These are phyloP conservation scores for Plestiodon gilberti DNA, from an alignment of 2,113 vertebrate species.

Conservation along the genomic window DNA sequence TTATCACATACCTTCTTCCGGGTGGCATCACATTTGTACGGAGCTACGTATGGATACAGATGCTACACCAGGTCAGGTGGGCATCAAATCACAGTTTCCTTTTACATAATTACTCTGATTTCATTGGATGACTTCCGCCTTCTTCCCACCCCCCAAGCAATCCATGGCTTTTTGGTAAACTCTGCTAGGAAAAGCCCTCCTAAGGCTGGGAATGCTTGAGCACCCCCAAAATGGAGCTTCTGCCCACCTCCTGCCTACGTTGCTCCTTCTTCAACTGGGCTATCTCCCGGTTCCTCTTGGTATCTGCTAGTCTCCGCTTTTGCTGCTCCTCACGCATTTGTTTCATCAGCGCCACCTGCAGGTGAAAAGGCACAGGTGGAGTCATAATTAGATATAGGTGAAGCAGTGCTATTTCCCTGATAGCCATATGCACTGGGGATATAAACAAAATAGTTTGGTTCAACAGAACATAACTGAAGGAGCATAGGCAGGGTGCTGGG, in stretches of 20 bases:
- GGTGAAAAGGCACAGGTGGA: accelerated
- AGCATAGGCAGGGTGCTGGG: neutral
- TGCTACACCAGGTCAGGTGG: too few species aligned
- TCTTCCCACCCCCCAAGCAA: neutral
- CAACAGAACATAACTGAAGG: neutral
- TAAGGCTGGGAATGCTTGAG: neutral
- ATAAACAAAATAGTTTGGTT: neutral
- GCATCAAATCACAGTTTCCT: neutral
- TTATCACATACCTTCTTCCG: neutral
- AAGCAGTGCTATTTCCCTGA: neutral
- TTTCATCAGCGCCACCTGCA: slow-evolving; percentile 94
- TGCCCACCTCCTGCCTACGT: slow-evolving; percentile 86
- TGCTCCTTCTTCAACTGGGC: slow-evolving; percentile 97
- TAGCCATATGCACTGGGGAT: neutral
- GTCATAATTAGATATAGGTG: neutral
- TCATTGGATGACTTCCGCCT: too few species aligned
- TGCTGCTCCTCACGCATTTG: slow-evolving; percentile 98
- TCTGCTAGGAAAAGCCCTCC: neutral
- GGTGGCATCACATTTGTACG: neutral
- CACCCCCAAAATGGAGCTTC: neutral
- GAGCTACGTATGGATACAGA: neutral
- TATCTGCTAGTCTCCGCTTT: slow-evolving; percentile 89
- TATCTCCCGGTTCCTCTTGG: slow-evolving; percentile 93
- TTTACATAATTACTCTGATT: neutral
- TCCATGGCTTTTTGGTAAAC: neutral